phyloP scores from a whole-genome alignment of 2,113 vertebrate genomes.

The Climacteris rufus region DNA sequence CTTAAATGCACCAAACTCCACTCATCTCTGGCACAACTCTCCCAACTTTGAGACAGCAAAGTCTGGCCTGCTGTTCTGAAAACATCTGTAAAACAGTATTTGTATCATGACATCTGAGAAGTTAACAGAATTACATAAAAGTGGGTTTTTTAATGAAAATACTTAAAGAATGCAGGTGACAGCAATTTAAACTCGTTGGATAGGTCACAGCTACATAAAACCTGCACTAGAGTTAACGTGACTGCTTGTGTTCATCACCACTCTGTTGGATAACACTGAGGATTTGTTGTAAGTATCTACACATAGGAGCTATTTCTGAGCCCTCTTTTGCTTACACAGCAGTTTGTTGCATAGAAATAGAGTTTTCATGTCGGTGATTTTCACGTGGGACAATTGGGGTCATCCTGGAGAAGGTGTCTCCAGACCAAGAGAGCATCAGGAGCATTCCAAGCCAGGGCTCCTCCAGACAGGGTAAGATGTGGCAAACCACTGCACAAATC shows the following conservation, averaged over 20 bases:
- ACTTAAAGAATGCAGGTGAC: not conserved
- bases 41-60: not conserved
- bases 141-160: not conserved
- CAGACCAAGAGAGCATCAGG: not conserved
- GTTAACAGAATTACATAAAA: not conserved
- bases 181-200: not conserved
- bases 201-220: not conserved
- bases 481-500: not conserved
- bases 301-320: not conserved
- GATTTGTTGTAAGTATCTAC: not conserved
- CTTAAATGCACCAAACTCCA: not conserved
- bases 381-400: not conserved
- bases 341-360: not conserved
- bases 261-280: not conserved
- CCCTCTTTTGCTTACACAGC: accelerated
- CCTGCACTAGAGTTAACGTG: not conserved
- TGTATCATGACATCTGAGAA: not conserved
- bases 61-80: not conserved
- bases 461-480: accelerated
- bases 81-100: not conserved
- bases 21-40: not conserved
- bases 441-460: not conserved
- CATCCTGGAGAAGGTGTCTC: not conserved
- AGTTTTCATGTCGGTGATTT: not conserved
- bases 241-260: accelerated